These are phyloP conservation scores for Rhea americana DNA, from an alignment of 2,113 vertebrate genomes.

Conservation along the genomic window DNA sequence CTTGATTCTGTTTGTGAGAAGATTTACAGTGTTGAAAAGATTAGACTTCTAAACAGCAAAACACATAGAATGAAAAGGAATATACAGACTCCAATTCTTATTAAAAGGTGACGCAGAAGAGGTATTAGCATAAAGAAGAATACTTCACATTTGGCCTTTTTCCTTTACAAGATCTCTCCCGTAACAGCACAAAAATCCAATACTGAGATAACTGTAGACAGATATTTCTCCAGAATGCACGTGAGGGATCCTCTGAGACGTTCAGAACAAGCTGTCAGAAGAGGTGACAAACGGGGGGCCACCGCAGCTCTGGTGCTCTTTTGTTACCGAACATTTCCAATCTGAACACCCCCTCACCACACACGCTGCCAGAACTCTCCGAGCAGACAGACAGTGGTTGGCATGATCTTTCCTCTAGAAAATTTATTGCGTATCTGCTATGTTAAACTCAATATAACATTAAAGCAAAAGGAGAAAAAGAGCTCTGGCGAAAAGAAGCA, in stretches of 20 bases:
- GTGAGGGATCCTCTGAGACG: background rate
- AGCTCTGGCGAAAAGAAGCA: background rate
- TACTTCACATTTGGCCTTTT: background rate
- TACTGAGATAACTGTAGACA: background rate
- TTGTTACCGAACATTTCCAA: background rate
- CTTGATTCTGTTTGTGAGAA: background rate
- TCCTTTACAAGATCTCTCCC: background rate
- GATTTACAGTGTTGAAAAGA: background rate
- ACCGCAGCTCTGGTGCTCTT: background rate
- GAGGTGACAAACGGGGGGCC: background rate
- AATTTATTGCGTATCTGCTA: background rate
- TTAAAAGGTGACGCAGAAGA: background rate
- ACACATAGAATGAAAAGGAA: background rate
- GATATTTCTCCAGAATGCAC: background rate
- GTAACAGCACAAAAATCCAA: background rate
- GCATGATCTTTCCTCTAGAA: background rate
- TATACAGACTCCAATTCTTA: background rate
- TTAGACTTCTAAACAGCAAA: background rate
- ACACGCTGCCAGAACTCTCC: background rate
- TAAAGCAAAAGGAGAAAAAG: background rate
- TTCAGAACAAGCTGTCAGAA: background rate
- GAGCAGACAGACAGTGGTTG: background rate
- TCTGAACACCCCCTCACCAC: fast-evolving
- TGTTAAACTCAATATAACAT: background rate
- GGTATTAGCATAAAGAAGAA: background rate